Evolutionary conservation across 2,797 vertebrate genomes (phyloP).

Genomic region (Intellagama lesueurii): DNA sequence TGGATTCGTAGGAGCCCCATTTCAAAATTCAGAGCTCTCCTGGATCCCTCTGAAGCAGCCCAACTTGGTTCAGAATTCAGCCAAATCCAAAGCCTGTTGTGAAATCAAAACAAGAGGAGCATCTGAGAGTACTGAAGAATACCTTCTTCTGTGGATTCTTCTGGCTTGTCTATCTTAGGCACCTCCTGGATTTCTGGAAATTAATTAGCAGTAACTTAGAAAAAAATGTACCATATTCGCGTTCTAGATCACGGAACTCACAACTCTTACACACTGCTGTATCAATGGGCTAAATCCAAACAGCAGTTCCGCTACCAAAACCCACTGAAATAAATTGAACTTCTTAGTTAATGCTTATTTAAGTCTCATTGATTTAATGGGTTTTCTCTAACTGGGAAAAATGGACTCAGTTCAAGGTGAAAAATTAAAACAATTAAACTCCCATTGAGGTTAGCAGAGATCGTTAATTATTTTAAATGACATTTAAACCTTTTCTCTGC

Average conservation of each 20-base stretch:
- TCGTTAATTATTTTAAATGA: no score
- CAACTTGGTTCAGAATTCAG: neutral
- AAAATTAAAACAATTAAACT: neutral
- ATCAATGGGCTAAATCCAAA: neutral
- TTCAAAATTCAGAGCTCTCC: neutral
- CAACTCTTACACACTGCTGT: neutral
- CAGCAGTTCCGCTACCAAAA: neutral
- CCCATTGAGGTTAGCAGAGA: neutral
- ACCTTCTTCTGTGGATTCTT: constrained; percentile 72
- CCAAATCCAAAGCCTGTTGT: neutral
- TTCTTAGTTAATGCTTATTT: no score
- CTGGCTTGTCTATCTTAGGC: constrained; percentile 31
- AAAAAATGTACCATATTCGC: neutral
- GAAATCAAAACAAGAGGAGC: fast-evolving
- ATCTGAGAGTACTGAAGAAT: neutral
- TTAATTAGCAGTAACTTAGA: neutral
- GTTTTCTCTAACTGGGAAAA: neutral
- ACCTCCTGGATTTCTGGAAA: constrained; percentile 45
- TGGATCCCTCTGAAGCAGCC: neutral
- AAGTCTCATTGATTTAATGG: no score
- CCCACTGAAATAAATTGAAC: neutral
- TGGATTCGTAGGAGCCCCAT: no score
- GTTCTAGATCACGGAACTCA: neutral
- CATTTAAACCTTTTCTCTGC: neutral
- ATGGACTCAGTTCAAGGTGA: neutral